phyloP scores from a whole-genome alignment of 2,797 vertebrate species.

The Channallabes apus region DNA sequence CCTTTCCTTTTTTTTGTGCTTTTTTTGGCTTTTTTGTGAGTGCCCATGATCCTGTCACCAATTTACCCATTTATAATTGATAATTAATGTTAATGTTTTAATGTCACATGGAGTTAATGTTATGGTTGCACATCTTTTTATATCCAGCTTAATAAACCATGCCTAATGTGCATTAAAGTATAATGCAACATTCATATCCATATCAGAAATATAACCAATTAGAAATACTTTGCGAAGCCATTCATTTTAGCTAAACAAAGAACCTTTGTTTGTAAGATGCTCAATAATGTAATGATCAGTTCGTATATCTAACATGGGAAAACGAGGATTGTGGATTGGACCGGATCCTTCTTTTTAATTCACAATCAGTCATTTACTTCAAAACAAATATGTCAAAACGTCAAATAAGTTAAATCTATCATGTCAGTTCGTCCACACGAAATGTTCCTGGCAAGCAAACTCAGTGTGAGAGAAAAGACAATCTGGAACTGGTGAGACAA shows the following conservation, averaged over 20 bases:
- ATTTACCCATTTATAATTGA: too few relatives aligned
- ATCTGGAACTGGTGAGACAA: constrained; percentile 67
- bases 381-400: not conserved
- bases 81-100: too few relatives aligned
- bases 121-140: too few relatives aligned
- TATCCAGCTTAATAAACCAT: not conserved
- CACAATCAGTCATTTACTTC: not conserved
- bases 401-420: constrained; percentile 2
- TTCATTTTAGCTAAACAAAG: not conserved
- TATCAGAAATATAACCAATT: not conserved
- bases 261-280: not conserved
- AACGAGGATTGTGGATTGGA: not conserved
- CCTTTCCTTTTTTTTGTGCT: too few relatives aligned
- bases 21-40: too few relatives aligned
- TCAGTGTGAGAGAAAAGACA: constrained; percentile 55
- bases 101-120: too few relatives aligned
- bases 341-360: not conserved
- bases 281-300: not conserved
- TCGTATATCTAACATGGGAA: not conserved
- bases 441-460: constrained; percentile 66
- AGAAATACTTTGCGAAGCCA: not conserved
- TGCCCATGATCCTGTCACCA: too few relatives aligned
- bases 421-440: constrained; percentile 56
- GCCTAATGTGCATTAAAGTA: not conserved
- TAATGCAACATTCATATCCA: not conserved